A percentile compares a stretch with the other conserved stretches of the same genome.
Evolutionary conservation across 2,113 vertebrate species (phyloP).

Genomic region (Xiphorhynchus elegans): DNA sequence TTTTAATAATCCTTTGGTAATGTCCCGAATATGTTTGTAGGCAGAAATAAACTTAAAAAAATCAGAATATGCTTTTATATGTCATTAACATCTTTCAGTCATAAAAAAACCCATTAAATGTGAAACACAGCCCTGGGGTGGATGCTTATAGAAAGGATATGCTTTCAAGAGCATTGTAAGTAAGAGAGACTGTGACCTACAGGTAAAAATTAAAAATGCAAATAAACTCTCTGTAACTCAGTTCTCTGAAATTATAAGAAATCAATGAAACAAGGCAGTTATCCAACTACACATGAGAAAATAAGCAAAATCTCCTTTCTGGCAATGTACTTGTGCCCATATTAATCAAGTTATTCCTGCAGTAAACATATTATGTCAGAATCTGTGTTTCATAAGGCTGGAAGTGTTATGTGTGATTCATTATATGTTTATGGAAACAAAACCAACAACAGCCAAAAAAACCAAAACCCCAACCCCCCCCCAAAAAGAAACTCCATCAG

Average conservation of each 20-base stretch:
- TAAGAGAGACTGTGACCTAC: background rate
- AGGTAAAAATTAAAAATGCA: background rate
- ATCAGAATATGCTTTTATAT: background rate
- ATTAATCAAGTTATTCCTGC: background rate
- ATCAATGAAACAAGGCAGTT: background rate
- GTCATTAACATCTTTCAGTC: background rate
- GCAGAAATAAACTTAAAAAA: background rate
- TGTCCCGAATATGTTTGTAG: background rate
- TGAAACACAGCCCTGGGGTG: background rate
- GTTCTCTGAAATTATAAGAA: background rate
- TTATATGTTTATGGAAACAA: background rate
- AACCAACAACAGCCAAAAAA: background rate
- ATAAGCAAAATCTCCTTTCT: background rate
- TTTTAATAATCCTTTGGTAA: background rate
- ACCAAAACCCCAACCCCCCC: background rate
- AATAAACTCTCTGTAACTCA: background rate
- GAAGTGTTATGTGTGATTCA: background rate
- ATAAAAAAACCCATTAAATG: background rate
- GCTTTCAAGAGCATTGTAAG: background rate
- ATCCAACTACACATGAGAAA: background rate
- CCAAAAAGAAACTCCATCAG: background rate
- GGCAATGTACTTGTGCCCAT: background rate
- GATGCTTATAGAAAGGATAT: background rate
- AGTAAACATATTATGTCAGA: background rate
- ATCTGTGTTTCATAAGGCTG: background rate